Conservation (phyloP, 2,113 vertebrate genomes). For the Crotalus helleri region DNA sequence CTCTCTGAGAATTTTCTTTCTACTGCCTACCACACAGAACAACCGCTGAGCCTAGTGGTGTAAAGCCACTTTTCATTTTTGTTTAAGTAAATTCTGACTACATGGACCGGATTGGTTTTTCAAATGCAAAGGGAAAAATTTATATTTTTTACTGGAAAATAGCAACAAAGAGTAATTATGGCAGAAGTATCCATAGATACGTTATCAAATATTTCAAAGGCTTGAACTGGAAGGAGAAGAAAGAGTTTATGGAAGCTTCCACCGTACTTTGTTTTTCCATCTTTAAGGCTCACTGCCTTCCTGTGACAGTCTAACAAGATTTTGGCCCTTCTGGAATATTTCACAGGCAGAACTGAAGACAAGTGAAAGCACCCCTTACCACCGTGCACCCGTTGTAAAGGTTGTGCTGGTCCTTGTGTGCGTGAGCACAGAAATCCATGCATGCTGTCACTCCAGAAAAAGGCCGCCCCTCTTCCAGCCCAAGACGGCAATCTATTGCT, state of each 20-base stretch:
- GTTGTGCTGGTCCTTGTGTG: conserved; percentile 99
- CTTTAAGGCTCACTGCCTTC: neutral
- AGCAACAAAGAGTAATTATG: neutral
- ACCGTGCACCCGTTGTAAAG: conserved; percentile 97
- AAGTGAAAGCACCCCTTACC: conserved; percentile 70
- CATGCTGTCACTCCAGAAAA: conserved; percentile 97
- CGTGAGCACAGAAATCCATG: conserved; percentile 98
- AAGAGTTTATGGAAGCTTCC: neutral
- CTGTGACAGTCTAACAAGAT: neutral
- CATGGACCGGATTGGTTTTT: neutral
- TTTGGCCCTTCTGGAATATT: neutral
- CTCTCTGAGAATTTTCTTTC: neutral
- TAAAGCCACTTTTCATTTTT: neutral
- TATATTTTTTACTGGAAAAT: neutral
- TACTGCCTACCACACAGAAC: neutral
- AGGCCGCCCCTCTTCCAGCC: conserved; percentile 89
- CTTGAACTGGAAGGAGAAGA: neutral
- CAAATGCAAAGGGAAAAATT: neutral
- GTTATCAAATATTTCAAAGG: neutral
- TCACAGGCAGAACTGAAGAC: neutral
- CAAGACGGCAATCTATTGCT: conserved; percentile 90
- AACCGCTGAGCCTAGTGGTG: neutral
- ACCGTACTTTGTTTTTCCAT: neutral
- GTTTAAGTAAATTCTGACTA: neutral
- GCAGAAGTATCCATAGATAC: neutral